Conservation (phyloP, 92 coral and sea anemone species). For the Scolanthus callimorphus region DNA sequence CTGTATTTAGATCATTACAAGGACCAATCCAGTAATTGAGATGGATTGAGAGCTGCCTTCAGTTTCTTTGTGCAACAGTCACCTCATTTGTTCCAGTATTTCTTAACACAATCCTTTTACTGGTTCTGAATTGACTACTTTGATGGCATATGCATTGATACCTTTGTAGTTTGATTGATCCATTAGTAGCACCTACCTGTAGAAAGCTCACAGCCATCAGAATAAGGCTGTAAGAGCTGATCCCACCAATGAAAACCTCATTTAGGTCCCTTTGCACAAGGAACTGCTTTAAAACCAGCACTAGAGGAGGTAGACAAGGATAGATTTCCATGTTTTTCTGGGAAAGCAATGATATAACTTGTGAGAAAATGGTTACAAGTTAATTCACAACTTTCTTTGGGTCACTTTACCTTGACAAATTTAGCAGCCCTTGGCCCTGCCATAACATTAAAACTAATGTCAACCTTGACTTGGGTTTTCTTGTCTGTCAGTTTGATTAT, state of each 20-base stretch:
- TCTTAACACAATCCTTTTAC: too few relatives aligned
- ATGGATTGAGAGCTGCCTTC: too few relatives aligned
- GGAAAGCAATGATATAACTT: too few relatives aligned
- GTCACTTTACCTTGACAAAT: conserved; percentile 71
- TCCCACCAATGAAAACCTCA: conserved; percentile 95
- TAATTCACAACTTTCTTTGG: not conserved
- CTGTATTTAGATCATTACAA: too few relatives aligned
- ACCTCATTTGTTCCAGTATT: too few relatives aligned
- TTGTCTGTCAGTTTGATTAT: conserved; percentile 94
- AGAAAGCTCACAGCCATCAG: conserved; percentile 92
- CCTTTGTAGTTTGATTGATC: too few relatives aligned
- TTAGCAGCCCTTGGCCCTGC: conserved; percentile 91
- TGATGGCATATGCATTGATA: too few relatives aligned
- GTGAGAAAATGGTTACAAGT: too few relatives aligned
- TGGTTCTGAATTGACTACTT: too few relatives aligned
- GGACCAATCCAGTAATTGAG: too few relatives aligned
- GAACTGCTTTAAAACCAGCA: conserved; percentile 90
- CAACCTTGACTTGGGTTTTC: conserved; percentile 86
- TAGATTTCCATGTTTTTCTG: conserved; percentile 75
- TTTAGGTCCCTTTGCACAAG: conserved; percentile 89
- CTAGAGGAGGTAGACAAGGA: conserved; percentile 82
- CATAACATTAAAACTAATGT: conserved; percentile 84
- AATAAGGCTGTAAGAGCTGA: conserved; percentile 89
- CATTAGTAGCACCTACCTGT: conserved; percentile 50
- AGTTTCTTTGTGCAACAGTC: too few relatives aligned